Evolutionary conservation across 2,888 invertebrate genomes (phyloP).

Genomic region (Cantharis lateralis): DNA sequence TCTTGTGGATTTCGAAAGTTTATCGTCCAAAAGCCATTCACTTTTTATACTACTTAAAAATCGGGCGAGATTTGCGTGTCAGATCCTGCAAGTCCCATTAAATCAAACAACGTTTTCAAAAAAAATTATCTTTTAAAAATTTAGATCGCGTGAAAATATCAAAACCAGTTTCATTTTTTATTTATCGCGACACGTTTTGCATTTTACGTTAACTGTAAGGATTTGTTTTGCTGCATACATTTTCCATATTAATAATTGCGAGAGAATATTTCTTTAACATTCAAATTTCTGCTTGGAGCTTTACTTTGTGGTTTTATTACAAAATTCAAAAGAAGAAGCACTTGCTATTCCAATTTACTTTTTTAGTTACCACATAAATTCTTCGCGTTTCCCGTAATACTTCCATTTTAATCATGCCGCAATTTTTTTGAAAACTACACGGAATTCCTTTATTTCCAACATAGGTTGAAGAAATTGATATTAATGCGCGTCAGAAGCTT

Average conservation of each 20-base stretch:
- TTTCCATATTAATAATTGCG: neutral
- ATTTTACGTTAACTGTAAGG: neutral
- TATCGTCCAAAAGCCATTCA: slow-evolving; percentile 9
- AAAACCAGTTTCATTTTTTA: neutral
- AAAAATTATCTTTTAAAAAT: neutral
- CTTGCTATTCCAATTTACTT: neutral
- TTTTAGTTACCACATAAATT: neutral
- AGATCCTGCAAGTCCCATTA: neutral
- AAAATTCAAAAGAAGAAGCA: neutral
- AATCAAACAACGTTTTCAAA: neutral
- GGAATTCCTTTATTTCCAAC: neutral
- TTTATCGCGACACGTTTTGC: neutral
- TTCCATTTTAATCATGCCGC: neutral
- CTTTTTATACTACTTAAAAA: slow-evolving; percentile 9
- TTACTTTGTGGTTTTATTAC: neutral
- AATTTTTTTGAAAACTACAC: neutral
- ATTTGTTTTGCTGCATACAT: neutral
- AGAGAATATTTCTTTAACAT: neutral
- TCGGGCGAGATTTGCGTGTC: slow-evolving; percentile 8
- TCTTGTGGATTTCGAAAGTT: slow-evolving; percentile 11
- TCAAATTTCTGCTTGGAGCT: neutral
- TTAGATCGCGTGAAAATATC: neutral
- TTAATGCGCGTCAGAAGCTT: neutral
- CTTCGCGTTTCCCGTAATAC: neutral
- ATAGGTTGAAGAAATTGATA: neutral